Percentiles rank a stretch among this genome's conserved stretches.
phyloP scores from a whole-genome alignment of 1,140 invertebrate genomes.

The Penaeus vannamei region DNA sequence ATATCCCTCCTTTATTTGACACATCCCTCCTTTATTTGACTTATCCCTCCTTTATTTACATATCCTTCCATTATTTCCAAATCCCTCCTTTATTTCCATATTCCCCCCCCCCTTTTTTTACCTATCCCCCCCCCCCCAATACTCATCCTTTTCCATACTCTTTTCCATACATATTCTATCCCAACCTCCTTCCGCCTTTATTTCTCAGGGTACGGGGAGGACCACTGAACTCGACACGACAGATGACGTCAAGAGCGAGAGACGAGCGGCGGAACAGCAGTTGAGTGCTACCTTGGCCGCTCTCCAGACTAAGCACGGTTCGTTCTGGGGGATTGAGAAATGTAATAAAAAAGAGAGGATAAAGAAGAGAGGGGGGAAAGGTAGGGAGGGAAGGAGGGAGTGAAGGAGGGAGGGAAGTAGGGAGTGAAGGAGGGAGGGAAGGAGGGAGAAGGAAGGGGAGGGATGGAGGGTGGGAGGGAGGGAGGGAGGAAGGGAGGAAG shows the following conservation, averaged over 20 bases:
- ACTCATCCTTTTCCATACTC: neutral
- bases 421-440: neutral
- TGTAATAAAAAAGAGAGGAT: constrained; percentile 5
- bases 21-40: no score
- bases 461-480: neutral
- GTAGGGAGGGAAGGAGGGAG: neutral
- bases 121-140: no score
- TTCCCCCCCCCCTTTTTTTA: no score
- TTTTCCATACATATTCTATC: neutral
- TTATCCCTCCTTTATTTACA: no score
- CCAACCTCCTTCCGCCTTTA: neutral
- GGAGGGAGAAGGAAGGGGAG: neutral
- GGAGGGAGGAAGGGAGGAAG: constrained; percentile 12
- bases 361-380: neutral
- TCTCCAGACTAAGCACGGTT: constrained; percentile 46
- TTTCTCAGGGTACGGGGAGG: constrained; percentile 16
- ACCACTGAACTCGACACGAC: constrained; percentile 9
- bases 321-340: neutral
- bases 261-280: constrained; percentile 48
- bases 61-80: no score
- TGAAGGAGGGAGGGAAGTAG: neutral
- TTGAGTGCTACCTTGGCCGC: constrained; percentile 28
- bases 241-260: constrained; percentile 57
- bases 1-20: no score
- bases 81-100: no score